phyloP scores from a whole-genome alignment of 1,140 invertebrate species.

The Eubasilissa regina region DNA sequence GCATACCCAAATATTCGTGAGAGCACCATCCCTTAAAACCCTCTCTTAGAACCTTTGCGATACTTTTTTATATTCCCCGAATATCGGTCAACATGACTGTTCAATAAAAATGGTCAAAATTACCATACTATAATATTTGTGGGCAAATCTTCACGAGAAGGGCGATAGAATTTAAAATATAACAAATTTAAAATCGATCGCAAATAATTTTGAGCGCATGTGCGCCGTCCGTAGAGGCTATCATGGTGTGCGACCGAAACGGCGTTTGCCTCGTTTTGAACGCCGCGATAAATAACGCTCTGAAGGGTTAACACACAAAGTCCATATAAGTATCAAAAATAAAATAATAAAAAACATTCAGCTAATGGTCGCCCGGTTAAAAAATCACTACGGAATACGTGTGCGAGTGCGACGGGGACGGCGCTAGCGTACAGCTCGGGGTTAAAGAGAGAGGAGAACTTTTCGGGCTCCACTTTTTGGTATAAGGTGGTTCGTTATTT shows the following conservation, averaged over 20 bases:
- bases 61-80: conserved; percentile 18
- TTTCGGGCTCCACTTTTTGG: conserved; percentile 52
- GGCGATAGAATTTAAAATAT: neutral
- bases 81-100: conserved; percentile 45
- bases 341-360: conserved; percentile 58
- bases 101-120: conserved; percentile 50
- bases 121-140: conserved; percentile 48
- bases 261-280: conserved; percentile 28
- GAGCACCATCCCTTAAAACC: no score
- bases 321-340: conserved; percentile 57
- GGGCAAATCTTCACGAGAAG: conserved; percentile 45
- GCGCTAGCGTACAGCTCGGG: neutral
- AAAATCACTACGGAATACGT: conserved; percentile 54
- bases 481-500: conserved; percentile 58
- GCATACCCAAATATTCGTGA: no score
- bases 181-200: neutral
- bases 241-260: neutral
- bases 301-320: conserved; percentile 58
- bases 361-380: conserved; percentile 57
- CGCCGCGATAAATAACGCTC: conserved; percentile 11
- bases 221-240: neutral
- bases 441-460: conserved; percentile 37
- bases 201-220: neutral
- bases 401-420: conserved; percentile 51
- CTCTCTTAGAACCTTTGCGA: no score